phyloP scores from a whole-genome alignment of 1,140 invertebrate genomes.

The Cydia amplana region DNA sequence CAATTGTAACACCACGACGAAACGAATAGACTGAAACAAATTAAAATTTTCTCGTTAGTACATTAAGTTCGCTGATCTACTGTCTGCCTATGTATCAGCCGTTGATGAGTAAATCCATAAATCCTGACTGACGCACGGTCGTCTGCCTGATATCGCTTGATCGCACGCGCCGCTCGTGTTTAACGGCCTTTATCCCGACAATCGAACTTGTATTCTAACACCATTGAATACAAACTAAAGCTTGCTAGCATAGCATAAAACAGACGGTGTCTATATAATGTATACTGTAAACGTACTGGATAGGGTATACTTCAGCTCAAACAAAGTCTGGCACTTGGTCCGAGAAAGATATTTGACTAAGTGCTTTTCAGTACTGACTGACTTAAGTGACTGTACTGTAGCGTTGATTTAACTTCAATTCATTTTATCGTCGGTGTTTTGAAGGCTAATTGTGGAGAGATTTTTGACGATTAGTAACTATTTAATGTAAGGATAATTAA shows the following conservation, averaged over 20 bases:
- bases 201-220: conserved; percentile 5
- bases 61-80: conserved; percentile 20
- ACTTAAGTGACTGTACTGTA: not conserved
- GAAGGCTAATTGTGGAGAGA: not conserved
- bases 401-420: not conserved
- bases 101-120: conserved; percentile 54
- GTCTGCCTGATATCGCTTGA: conserved; percentile 37
- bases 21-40: not conserved
- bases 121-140: conserved; percentile 49
- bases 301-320: not conserved
- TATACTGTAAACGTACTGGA: not conserved
- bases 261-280: not conserved
- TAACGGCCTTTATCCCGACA: conserved; percentile 34
- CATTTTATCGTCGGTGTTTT: not conserved
- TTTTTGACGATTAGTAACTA: not conserved
- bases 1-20: not conserved
- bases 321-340: not conserved
- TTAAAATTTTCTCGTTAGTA: conserved; percentile 18
- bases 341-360: conserved; percentile 1
- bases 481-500: too few relatives aligned
- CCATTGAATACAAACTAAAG: not conserved
- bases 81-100: conserved; percentile 32
- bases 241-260: not conserved
- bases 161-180: conserved; percentile 13
- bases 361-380: not conserved